A percentile compares a stretch with the other conserved stretches of the same genome.
Conservation (phyloP, 2,113 vertebrate genomes). For the Lamprotornis superbus region DNA sequence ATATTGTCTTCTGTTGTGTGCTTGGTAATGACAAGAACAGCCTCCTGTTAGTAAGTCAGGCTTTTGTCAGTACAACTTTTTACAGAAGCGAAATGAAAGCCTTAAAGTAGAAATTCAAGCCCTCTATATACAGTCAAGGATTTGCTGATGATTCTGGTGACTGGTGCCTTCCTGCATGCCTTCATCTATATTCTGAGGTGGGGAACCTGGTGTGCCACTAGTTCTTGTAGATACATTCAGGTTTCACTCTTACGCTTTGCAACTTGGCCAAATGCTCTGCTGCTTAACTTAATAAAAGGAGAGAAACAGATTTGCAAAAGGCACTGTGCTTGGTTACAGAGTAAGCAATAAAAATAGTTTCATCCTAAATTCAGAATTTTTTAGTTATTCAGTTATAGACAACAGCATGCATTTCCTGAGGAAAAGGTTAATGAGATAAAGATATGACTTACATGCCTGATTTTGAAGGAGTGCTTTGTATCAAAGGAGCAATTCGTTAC, state of each 20-base stretch:
- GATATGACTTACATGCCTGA: not conserved
- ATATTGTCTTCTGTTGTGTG: not conserved
- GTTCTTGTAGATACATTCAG: not conserved
- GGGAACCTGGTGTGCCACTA: not conserved
- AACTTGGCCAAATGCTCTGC: not conserved
- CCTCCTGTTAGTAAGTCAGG: not conserved
- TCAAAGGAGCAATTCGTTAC: not conserved
- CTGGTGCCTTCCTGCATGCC: accelerated
- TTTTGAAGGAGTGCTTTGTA: not conserved
- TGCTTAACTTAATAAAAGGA: not conserved
- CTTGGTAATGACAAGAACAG: not conserved
- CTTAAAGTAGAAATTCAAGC: not conserved
- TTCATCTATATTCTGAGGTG: not conserved
- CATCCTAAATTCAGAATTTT: not conserved
- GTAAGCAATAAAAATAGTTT: not conserved
- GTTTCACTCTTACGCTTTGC: accelerated
- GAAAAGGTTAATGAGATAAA: not conserved
- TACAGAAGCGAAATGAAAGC: not conserved
- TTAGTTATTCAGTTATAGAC: not conserved
- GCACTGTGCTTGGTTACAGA: not conserved
- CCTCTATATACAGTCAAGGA: not conserved
- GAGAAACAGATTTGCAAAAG: not conserved
- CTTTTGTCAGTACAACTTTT: not conserved
- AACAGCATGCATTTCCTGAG: not conserved
- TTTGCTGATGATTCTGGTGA: not conserved